phyloP scores from a whole-genome alignment of 2,797 vertebrate species.

The Paratrypauchen microcephalus region DNA sequence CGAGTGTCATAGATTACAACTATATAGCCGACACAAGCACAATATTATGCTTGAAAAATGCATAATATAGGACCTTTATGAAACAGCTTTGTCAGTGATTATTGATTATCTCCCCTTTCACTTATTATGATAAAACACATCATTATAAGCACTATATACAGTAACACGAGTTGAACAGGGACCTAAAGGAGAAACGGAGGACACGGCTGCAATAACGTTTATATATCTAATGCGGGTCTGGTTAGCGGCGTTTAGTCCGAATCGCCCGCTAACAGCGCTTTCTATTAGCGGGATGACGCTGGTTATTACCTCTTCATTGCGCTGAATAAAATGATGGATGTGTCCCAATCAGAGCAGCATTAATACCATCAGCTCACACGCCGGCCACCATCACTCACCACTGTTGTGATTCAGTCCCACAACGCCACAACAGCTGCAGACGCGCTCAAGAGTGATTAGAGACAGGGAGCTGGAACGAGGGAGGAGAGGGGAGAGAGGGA shows the following conservation, averaged over 20 bases:
- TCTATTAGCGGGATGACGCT: conserved; percentile 62
- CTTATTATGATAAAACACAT: not conserved
- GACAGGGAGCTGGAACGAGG: conserved; percentile 30
- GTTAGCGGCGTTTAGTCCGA: conserved; percentile 66
- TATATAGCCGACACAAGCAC: too few relatives aligned
- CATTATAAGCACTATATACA: not conserved
- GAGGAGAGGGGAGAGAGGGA: not conserved
- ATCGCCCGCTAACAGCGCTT: conserved; percentile 58
- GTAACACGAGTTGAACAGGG: conserved; percentile 37
- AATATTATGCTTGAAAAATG: too few relatives aligned
- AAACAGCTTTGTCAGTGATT: not conserved
- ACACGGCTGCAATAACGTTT: conserved; percentile 21
- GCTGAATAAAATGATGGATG: conserved; percentile 68
- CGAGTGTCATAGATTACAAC: too few relatives aligned
- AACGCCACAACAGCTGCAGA: conserved; percentile 62
- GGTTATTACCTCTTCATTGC: conserved; percentile 67
- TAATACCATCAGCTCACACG: conserved; percentile 65
- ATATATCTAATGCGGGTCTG: conserved; percentile 23
- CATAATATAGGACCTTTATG: too few relatives aligned
- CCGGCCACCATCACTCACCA: conserved; percentile 66
- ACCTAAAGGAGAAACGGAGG: conserved; percentile 50
- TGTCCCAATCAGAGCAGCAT: conserved; percentile 67
- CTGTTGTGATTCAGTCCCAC: conserved; percentile 68
- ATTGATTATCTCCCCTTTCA: not conserved
- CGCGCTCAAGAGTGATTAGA: conserved; percentile 69